These are phyloP conservation scores for Capromys pilorides DNA, from an alignment of 2,797 vertebrate species.

Conservation along the genomic window DNA sequence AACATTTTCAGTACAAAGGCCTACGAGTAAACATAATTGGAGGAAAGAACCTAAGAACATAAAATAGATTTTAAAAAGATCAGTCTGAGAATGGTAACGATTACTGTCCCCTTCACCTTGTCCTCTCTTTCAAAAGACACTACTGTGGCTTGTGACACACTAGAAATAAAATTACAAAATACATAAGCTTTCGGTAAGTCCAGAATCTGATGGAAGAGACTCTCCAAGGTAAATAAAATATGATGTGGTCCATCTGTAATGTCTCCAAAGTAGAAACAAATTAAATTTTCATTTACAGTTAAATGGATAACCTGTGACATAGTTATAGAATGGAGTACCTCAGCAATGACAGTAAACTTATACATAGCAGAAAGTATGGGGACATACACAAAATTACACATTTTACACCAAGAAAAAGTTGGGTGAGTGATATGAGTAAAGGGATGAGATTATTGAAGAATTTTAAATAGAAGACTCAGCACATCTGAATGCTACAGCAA, in stretches of 20 bases:
- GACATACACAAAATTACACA: background rate
- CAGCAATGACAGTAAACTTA: background rate
- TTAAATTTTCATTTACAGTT: background rate
- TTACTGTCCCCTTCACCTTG: background rate
- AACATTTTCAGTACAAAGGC: background rate
- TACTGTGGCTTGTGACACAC: background rate
- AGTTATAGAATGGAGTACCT: background rate
- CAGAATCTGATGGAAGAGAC: constrained; percentile 28
- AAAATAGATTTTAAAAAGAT: background rate
- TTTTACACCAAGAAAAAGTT: background rate
- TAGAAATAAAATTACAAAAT: constrained; percentile 37
- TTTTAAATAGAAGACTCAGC: background rate
- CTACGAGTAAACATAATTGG: background rate
- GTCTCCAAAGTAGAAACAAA: constrained; percentile 20
- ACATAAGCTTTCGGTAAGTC: background rate
- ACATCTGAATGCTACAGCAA: background rate
- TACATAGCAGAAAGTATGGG: background rate
- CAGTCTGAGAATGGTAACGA: background rate
- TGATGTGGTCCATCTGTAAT: background rate
- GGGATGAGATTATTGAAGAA: background rate
- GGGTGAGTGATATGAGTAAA: background rate
- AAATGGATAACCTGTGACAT: background rate
- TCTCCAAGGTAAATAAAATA: constrained; percentile 3
- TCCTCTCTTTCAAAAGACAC: constrained; percentile 34
- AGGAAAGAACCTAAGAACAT: constrained; percentile 30